Conservation (phyloP, 2,888 invertebrate species). For the Drosophila dives region DNA sequence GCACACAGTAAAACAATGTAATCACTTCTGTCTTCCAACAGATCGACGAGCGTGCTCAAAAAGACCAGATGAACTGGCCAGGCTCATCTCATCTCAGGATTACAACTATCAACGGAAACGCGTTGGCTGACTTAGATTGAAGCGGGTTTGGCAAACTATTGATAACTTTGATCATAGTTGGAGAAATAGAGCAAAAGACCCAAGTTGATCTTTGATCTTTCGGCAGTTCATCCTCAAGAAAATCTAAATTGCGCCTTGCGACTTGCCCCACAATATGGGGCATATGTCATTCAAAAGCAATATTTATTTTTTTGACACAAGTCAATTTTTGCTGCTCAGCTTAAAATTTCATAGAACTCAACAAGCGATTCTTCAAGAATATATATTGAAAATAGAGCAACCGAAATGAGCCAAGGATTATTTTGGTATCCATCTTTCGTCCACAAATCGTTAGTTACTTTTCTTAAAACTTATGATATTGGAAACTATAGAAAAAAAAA, state of each 20-base stretch:
- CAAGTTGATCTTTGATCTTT: background rate
- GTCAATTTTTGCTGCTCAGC: background rate
- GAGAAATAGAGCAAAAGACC: background rate
- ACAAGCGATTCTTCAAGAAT: background rate
- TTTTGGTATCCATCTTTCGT: slow-evolving; percentile 12
- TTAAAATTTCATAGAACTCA: background rate
- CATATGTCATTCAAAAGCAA: background rate
- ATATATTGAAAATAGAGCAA: background rate
- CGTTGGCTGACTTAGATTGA: slow-evolving; percentile 11
- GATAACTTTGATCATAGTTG: background rate
- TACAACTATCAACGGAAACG: slow-evolving; percentile 10
- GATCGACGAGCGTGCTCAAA: slow-evolving; percentile 78
- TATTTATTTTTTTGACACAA: background rate
- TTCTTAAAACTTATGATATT: slow-evolving; percentile 34
- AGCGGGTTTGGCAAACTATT: background rate
- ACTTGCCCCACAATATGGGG: background rate
- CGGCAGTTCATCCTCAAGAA: background rate
- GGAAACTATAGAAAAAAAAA: slow-evolving; percentile 9
- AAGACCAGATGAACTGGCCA: slow-evolving; percentile 79
- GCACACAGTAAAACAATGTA: background rate
- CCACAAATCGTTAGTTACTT: slow-evolving; percentile 28
- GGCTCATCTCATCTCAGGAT: slow-evolving; percentile 7
- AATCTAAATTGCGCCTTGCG: background rate
- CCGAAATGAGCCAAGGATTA: slow-evolving; percentile 1
- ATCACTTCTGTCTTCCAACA: slow-evolving; percentile 22